Percentiles rank a stretch among this genome's conserved stretches.
Evolutionary conservation across 2,797 vertebrate species (phyloP).

Genomic region (Megalops cyprinoides): DNA sequence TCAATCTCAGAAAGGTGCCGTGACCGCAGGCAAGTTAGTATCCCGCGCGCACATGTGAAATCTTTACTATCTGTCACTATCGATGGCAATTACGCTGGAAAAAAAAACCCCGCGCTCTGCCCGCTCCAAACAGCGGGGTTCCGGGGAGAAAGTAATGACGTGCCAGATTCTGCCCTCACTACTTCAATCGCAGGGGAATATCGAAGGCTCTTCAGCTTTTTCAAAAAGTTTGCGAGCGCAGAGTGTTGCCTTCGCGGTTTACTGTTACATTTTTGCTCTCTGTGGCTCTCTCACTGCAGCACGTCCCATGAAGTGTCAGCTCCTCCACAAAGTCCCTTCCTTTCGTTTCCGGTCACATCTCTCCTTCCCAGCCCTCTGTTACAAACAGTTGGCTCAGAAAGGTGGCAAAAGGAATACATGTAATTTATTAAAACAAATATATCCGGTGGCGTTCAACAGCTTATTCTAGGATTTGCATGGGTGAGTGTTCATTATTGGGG

Average conservation of each 20-base stretch:
- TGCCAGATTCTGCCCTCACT: slow-evolving; percentile 4
- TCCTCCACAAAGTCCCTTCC: neutral
- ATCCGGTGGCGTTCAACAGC: slow-evolving; percentile 55
- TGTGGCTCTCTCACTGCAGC: neutral
- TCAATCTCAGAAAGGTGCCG: slow-evolving; percentile 5
- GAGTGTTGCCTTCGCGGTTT: too few species aligned
- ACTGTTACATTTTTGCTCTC: too few species aligned
- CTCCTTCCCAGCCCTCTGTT: neutral
- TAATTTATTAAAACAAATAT: slow-evolving; percentile 66
- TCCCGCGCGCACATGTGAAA: slow-evolving; percentile 10
- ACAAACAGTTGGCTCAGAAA: neutral
- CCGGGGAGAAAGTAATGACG: slow-evolving; percentile 25
- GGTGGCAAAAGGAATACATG: slow-evolving; percentile 52
- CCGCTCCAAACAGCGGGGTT: slow-evolving; percentile 26
- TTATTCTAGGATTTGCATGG: slow-evolving; percentile 42
- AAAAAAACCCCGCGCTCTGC: neutral
- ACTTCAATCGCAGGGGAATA: slow-evolving; percentile 14
- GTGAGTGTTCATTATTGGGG: neutral
- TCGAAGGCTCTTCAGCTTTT: slow-evolving; percentile 18
- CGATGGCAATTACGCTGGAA: slow-evolving; percentile 18
- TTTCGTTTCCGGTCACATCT: neutral
- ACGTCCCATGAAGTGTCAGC: too few species aligned
- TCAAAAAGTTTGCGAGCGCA: neutral
- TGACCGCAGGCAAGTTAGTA: neutral
- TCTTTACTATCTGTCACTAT: slow-evolving; percentile 21